Evolutionary conservation across 2,797 vertebrate genomes (phyloP), one percentile per base, ranked within the genome.

Genomic region (Clarias fuscus): DNA sequence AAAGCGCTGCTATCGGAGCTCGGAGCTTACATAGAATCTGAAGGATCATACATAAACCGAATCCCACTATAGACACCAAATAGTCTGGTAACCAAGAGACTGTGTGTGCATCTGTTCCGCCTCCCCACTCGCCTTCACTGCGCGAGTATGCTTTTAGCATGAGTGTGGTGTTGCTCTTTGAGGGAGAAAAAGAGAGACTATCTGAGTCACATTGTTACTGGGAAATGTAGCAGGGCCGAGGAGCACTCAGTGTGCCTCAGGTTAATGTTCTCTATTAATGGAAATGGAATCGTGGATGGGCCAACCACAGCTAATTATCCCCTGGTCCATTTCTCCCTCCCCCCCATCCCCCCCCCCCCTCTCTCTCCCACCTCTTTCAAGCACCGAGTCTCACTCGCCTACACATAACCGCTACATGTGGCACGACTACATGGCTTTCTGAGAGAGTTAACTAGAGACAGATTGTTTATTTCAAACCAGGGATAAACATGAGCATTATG

Each of bases 251-350:
- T 95, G 95, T 96, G 92, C 94, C 93, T 92, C 93, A 94, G 95
- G 94, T 95, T 96, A 95, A 96, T 96, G 95, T 94, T 95, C 95
- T 94, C 94, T 95, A 94, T 96, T 96, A 96, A 96, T 94, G 94
- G 94, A 94, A 92, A 94, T 88, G 90, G 91, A 90, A 91, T 92
- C 83, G 53, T 93, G 94, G 92, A 95, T 93, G 90, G 92, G 91
- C 94, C 92, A 92, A 93, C 94, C 93, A 90, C 94, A 93, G 93
- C 95, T 95, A 95, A 96, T 95, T 94, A 95, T 90, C 93, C 94
- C 93, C 92, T 92, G 92, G 92, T 95, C 93, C 93, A 95, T 95
- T 94, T 95, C 93, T 94, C 93, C 91, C 91, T 92, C 81, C 43
- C 76, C 48, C 43, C 61, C 85, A 81, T 20, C 75, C 24, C 79